phyloP scores from a whole-genome alignment of 2,888 invertebrate species.

The Cheilosia soror region DNA sequence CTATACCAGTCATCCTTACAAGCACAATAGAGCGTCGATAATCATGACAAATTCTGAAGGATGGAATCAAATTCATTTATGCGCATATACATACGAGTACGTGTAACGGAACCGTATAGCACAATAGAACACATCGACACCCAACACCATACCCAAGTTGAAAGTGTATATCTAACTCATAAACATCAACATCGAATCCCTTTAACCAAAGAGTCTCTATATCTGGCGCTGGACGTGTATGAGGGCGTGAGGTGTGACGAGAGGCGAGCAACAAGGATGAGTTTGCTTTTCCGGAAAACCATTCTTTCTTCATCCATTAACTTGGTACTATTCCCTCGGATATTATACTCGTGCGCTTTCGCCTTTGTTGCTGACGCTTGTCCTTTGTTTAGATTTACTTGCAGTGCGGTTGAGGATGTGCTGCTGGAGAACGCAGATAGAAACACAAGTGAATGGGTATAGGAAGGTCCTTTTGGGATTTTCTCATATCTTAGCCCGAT shows the following conservation, averaged over 20 bases:
- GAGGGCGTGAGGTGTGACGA: conserved; percentile 13
- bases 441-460: conserved; percentile 24
- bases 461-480: conserved; percentile 56
- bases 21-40: conserved; percentile 51
- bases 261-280: conserved; percentile 14
- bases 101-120: conserved; percentile 16
- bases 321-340: conserved; percentile 33
- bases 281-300: conserved; percentile 61
- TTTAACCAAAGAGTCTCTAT: not conserved
- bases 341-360: conserved; percentile 28
- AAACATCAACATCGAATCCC: conserved; percentile 50
- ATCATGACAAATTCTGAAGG: conserved; percentile 65
- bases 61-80: conserved; percentile 52
- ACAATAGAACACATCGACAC: conserved; percentile 27
- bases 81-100: not conserved
- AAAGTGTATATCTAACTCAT: conserved; percentile 33
- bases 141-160: not conserved
- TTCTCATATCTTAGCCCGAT: conserved; percentile 72
- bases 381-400: conserved; percentile 68
- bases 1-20: conserved; percentile 10
- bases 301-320: conserved; percentile 65
- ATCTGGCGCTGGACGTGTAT: not conserved
- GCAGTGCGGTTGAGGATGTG: conserved; percentile 43
- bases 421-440: not conserved
- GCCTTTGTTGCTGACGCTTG: conserved; percentile 64